A percentile compares a stretch with the other conserved stretches of the same genome.
Evolutionary conservation across 2,113 vertebrate genomes (phyloP).

Genomic region (Talpa occidentalis): DNA sequence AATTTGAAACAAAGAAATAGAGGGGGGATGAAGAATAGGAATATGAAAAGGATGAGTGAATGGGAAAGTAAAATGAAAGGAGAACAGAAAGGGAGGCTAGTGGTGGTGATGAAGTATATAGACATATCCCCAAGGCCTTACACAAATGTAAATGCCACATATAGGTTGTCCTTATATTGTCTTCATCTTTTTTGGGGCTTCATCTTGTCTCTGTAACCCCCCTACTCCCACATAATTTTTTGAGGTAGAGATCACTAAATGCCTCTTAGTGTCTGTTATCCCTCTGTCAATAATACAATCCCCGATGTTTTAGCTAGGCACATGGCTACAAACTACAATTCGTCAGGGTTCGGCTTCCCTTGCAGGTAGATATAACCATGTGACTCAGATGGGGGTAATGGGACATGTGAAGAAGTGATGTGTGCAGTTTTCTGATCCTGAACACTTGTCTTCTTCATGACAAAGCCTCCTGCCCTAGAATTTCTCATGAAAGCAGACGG

Average conservation of each 20-base stretch:
- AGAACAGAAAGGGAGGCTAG: neutral
- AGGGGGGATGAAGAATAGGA: neutral
- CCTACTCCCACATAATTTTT: neutral
- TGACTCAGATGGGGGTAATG: neutral
- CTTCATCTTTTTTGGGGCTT: neutral
- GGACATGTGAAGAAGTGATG: neutral
- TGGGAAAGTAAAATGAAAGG: neutral
- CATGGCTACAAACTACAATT: neutral
- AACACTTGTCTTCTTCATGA: conserved; percentile 28
- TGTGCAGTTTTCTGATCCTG: neutral
- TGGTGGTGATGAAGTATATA: neutral
- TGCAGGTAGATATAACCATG: neutral
- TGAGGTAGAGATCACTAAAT: neutral
- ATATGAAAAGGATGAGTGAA: neutral
- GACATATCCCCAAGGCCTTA: neutral
- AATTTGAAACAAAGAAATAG: neutral
- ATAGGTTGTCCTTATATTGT: neutral
- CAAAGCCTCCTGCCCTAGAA: neutral
- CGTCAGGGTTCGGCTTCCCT: neutral
- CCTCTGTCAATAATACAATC: neutral
- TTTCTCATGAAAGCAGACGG: neutral
- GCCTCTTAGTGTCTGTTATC: neutral
- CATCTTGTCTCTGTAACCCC: neutral
- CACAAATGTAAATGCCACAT: neutral
- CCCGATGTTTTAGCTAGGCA: neutral